Percentiles rank a stretch among this genome's conserved stretches.
Evolutionary conservation across 2,888 invertebrate genomes (phyloP).

Genomic region (Byasa hedistus): DNA sequence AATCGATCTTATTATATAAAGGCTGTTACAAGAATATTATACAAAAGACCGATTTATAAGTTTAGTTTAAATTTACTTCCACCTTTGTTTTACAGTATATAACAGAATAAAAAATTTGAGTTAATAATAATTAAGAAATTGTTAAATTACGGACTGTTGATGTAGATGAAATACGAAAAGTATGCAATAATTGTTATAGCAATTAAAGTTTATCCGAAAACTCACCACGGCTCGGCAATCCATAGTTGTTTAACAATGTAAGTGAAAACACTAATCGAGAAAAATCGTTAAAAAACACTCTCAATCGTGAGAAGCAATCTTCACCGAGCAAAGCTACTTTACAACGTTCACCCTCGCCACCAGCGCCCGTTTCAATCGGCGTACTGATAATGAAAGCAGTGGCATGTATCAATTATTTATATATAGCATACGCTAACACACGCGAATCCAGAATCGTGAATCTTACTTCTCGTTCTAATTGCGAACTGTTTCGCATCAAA

Average conservation of each 20-base stretch:
- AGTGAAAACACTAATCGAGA: slow-evolving; percentile 58
- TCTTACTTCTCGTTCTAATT: slow-evolving; percentile 35
- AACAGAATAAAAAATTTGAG: too few relatives aligned
- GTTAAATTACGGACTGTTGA: too few relatives aligned
- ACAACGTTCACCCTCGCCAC: slow-evolving; percentile 29
- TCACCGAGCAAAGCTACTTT: slow-evolving; percentile 9
- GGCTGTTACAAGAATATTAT: too few relatives aligned
- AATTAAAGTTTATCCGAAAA: slow-evolving; percentile 40
- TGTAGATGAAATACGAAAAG: background rate
- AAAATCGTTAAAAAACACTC: slow-evolving; percentile 50
- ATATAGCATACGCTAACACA: slow-evolving; percentile 58
- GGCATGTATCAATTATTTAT: slow-evolving; percentile 65
- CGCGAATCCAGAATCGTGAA: slow-evolving; percentile 43
- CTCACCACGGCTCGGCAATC: slow-evolving; percentile 68
- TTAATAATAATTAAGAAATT: too few relatives aligned
- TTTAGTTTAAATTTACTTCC: too few relatives aligned
- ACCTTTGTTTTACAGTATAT: too few relatives aligned
- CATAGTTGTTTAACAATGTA: slow-evolving; percentile 64
- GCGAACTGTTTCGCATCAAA: slow-evolving; percentile 12
- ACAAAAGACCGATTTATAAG: too few relatives aligned
- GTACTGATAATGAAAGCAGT: slow-evolving; percentile 64
- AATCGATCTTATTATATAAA: background rate
- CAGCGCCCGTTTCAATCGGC: slow-evolving; percentile 40
- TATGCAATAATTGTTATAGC: slow-evolving; percentile 15
- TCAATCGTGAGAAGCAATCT: slow-evolving; percentile 50